Conservation (phyloP, 2,888 invertebrate genomes). For the Subacronicta megacephala region DNA sequence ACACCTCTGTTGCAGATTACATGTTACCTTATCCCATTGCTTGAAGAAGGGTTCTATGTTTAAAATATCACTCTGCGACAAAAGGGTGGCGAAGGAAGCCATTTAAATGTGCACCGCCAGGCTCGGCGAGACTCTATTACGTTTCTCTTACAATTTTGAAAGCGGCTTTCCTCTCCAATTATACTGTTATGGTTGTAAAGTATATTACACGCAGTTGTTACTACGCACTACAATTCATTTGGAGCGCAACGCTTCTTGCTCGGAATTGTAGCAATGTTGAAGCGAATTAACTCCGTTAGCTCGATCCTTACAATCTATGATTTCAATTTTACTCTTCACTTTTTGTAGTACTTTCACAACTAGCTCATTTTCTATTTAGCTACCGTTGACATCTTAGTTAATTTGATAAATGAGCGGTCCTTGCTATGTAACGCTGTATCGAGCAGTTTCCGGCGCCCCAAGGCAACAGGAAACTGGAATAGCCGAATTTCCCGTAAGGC, state of each 20-base stretch:
- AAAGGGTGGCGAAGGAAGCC: slow-evolving; percentile 33
- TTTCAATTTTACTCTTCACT: slow-evolving; percentile 18
- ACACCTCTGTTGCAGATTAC: slow-evolving; percentile 23
- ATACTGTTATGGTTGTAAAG: slow-evolving; percentile 29
- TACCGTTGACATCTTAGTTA: slow-evolving; percentile 37
- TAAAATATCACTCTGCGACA: slow-evolving; percentile 50
- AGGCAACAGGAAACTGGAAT: slow-evolving; percentile 53
- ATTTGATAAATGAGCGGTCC: slow-evolving; percentile 44
- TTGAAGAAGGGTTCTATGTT: slow-evolving; percentile 49
- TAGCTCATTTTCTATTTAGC: slow-evolving; percentile 14
- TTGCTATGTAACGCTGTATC: slow-evolving; percentile 31
- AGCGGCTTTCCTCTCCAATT: slow-evolving; percentile 34
- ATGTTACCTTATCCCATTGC: slow-evolving; percentile 25
- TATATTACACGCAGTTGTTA: slow-evolving; percentile 23
- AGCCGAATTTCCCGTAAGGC: slow-evolving; percentile 46
- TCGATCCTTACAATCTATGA: slow-evolving; percentile 12
- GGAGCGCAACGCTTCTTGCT: slow-evolving; percentile 11
- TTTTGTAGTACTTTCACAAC: neutral
- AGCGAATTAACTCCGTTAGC: no score
- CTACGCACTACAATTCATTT: slow-evolving; percentile 21
- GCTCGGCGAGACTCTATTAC: slow-evolving; percentile 28
- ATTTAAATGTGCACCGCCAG: slow-evolving; percentile 31
- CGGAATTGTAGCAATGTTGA: slow-evolving; percentile 20
- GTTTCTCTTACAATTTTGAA: slow-evolving; percentile 42
- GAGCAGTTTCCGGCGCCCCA: slow-evolving; percentile 39